Conservation (phyloP, 2,797 vertebrate genomes). For the Stomatorhinus walkeri region DNA sequence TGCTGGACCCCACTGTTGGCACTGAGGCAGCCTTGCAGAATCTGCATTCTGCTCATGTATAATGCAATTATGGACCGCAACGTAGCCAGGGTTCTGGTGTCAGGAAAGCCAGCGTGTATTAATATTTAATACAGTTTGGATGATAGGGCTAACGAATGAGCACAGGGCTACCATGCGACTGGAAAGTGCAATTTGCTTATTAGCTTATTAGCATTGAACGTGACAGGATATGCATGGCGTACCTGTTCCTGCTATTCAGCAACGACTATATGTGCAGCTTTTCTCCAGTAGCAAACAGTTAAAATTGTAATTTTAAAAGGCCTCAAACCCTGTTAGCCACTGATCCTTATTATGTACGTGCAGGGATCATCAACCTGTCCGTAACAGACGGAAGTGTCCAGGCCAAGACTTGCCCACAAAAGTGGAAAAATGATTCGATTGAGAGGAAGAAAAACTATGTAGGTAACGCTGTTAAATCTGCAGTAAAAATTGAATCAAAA, state of each 20-base stretch:
- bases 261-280: background rate
- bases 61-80: conserved; percentile 4
- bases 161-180: background rate
- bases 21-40: background rate
- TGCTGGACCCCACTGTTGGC: background rate
- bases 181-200: background rate
- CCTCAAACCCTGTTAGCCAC: background rate
- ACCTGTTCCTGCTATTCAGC: background rate
- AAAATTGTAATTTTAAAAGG: background rate
- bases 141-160: background rate
- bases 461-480: background rate
- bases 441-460: background rate
- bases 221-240: background rate
- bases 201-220: background rate
- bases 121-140: conserved; percentile 7
- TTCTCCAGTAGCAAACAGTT: background rate
- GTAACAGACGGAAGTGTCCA: background rate
- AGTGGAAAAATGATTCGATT: background rate
- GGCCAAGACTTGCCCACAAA: background rate
- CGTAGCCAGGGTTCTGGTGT: background rate
- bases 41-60: background rate
- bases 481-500: background rate
- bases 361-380: background rate
- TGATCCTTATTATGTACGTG: background rate
- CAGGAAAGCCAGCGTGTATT: background rate